Evolutionary conservation across 2,888 invertebrate species (phyloP).

Genomic region (Tetramorium bicarinatum): DNA sequence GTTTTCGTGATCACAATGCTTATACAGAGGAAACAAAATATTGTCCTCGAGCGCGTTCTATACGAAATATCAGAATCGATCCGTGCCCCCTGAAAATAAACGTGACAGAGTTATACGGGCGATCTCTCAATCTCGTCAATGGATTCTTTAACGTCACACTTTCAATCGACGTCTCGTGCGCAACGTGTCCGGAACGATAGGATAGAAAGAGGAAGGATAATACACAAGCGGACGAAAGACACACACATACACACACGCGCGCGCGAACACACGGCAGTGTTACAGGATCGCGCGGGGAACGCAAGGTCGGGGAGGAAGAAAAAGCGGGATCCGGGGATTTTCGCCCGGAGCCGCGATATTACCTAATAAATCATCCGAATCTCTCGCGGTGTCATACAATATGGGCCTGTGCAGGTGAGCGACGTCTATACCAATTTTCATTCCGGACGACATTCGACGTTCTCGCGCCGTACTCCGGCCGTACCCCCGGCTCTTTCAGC

Average conservation of each 20-base stretch:
- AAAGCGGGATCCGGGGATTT: conserved; percentile 41
- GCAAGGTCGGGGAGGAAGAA: conserved; percentile 15
- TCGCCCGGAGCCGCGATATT: conserved; percentile 78
- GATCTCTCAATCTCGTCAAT: conserved; percentile 64
- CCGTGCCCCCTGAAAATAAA: conserved; percentile 33
- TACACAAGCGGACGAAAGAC: not conserved
- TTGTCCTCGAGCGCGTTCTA: not conserved
- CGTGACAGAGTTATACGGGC: conserved; percentile 28
- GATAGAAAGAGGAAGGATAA: conserved; percentile 25
- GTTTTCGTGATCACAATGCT: conserved; percentile 6
- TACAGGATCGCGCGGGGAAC: conserved; percentile 17
- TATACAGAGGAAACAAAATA: conserved; percentile 36
- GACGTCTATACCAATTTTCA: conserved; percentile 81
- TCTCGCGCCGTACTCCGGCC: conserved; percentile 61
- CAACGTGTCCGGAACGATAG: conserved; percentile 52
- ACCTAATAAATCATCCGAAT: conserved; percentile 83
- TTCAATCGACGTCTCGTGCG: conserved; percentile 80
- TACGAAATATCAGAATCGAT: conserved; percentile 30
- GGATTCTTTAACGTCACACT: conserved; percentile 80
- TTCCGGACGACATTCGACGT: conserved; percentile 77
- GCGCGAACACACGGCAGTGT: not conserved
- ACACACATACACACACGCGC: not conserved
- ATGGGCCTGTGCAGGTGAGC: conserved; percentile 78
- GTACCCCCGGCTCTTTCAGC: conserved; percentile 55
- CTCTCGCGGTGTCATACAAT: conserved; percentile 80